phyloP scores from a whole-genome alignment of 1,140 invertebrate genomes.

The Adelges cooleyi region DNA sequence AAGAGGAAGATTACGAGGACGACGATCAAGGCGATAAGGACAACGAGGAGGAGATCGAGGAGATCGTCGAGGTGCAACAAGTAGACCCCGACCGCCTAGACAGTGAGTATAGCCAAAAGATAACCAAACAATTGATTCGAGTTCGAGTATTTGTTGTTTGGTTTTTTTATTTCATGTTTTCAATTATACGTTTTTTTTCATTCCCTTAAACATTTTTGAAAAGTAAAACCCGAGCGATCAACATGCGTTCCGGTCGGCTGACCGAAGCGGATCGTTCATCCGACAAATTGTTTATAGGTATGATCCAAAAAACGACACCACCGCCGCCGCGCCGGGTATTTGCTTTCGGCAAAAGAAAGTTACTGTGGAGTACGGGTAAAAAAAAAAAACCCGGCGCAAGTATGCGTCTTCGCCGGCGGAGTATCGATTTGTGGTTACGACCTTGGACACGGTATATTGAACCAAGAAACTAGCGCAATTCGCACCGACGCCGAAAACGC shows the following conservation, averaged over 20 bases:
- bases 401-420: background rate
- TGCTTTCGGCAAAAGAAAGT: background rate
- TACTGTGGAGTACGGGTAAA: background rate
- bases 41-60: slow-evolving; percentile 14
- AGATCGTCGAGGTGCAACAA: slow-evolving; percentile 25
- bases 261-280: background rate
- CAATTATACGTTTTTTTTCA: too few relatives aligned
- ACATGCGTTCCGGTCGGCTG: too few relatives aligned
- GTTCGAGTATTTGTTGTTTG: too few relatives aligned
- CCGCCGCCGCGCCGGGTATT: too few relatives aligned
- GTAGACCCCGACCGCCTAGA: slow-evolving; percentile 26
- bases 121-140: too few relatives aligned
- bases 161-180: too few relatives aligned
- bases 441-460: slow-evolving; percentile 5
- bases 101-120: too few relatives aligned
- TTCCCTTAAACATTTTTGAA: too few relatives aligned
- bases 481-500: too few relatives aligned
- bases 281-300: background rate
- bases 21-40: slow-evolving; percentile 35
- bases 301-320: slow-evolving; percentile 10
- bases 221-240: too few relatives aligned
- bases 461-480: background rate
- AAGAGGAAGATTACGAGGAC: slow-evolving; percentile 36
- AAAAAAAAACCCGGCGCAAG: too few relatives aligned
- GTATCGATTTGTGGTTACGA: slow-evolving; percentile 6